phyloP scores from a whole-genome alignment of 2,113 vertebrate genomes.

The Nansenia antarctica region DNA sequence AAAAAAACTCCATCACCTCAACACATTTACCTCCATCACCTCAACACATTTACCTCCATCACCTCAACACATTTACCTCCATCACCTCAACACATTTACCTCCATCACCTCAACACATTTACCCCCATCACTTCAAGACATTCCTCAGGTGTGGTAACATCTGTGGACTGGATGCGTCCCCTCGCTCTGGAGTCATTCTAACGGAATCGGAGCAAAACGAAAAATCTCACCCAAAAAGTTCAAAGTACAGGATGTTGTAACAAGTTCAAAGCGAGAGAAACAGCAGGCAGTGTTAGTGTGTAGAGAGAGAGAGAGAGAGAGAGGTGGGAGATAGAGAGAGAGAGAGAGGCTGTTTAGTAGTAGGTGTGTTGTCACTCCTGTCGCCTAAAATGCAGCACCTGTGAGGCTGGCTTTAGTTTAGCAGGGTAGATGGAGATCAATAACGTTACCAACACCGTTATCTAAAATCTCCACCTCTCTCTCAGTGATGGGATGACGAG shows the following conservation, averaged over 20 bases:
- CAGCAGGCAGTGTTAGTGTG: background rate
- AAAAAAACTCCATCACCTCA: too few relatives aligned
- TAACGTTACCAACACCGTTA: background rate
- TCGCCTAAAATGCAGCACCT: background rate
- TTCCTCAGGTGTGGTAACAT: slow-evolving; percentile 7
- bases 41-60: too few relatives aligned
- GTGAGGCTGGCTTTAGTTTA: background rate
- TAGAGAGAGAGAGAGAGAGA: too few relatives aligned
- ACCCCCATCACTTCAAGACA: too few relatives aligned
- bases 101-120: too few relatives aligned
- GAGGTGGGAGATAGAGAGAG: too few relatives aligned
- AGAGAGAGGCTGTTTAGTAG: too few relatives aligned
- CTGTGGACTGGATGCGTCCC: slow-evolving; percentile 17
- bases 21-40: too few relatives aligned
- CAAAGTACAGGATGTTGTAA: slow-evolving; percentile 28
- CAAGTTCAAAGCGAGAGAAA: slow-evolving; percentile 4
- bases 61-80: too few relatives aligned
- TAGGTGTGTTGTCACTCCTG: background rate
- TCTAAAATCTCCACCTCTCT: background rate
- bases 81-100: too few relatives aligned
- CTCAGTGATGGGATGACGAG: background rate
- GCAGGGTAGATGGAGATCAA: background rate
- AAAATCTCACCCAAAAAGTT: slow-evolving; percentile 31
- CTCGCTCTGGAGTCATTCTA: slow-evolving; percentile 20
- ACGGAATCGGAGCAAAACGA: slow-evolving; percentile 25